phyloP scores from a whole-genome alignment of 1,140 invertebrate genomes.

The Coptotermes formosanus region DNA sequence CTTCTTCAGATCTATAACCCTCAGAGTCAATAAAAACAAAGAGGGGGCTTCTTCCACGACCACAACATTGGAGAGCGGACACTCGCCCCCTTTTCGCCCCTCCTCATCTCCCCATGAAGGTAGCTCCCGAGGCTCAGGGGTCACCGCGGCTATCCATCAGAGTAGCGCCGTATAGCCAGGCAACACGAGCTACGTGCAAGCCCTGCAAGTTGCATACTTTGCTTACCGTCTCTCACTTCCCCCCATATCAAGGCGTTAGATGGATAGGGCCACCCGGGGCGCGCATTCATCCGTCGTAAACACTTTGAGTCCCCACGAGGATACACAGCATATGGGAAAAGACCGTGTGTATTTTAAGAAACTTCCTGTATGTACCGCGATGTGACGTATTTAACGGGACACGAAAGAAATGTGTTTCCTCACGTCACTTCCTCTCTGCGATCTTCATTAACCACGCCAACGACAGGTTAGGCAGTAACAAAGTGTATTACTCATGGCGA shows the following conservation, averaged over 20 bases:
- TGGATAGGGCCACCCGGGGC: conserved; percentile 4
- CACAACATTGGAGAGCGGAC: neutral
- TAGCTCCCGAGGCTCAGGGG: neutral
- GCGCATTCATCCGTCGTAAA: conserved; percentile 17
- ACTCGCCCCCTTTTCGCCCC: neutral
- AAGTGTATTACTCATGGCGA: too few species aligned
- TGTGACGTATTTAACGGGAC: neutral
- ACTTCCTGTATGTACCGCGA: neutral
- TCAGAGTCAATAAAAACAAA: too few species aligned
- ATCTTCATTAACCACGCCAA: too few species aligned
- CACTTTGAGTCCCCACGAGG: neutral
- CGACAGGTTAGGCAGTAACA: too few species aligned
- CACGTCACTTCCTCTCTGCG: neutral
- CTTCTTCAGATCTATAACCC: too few species aligned
- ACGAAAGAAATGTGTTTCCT: neutral
- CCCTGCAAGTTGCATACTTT: conserved; percentile 13
- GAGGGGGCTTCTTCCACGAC: neutral
- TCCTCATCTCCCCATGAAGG: neutral
- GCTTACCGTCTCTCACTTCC: neutral
- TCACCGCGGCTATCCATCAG: conserved; percentile 8
- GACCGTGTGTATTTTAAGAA: neutral
- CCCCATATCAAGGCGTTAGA: conserved; percentile 14
- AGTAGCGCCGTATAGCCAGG: neutral
- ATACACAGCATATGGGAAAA: neutral
- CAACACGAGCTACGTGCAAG: conserved; percentile 2